Conservation (phyloP, 2,888 invertebrate species). For the Drosophila prostipennis region DNA sequence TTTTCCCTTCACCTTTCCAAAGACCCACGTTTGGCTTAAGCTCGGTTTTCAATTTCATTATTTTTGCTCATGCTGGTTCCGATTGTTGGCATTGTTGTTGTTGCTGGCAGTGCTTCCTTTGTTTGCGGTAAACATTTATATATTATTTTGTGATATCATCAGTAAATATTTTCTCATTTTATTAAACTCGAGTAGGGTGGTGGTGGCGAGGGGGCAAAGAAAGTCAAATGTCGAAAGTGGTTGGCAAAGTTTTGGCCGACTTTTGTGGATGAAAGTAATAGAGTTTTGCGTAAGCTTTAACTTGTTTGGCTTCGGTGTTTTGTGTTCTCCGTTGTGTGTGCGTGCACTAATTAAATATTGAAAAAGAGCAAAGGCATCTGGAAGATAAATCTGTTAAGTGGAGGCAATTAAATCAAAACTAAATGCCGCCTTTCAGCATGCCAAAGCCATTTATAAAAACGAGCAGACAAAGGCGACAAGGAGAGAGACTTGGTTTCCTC, state of each 20-base stretch:
- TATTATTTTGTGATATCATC: conserved; percentile 53
- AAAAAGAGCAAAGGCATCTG: conserved; percentile 47
- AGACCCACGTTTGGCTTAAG: conserved; percentile 38
- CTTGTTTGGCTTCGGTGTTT: conserved; percentile 9
- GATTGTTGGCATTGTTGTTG: conserved; percentile 29
- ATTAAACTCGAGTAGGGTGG: conserved; percentile 15
- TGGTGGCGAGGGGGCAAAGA: neutral
- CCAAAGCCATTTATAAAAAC: conserved; percentile 62
- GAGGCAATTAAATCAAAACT: conserved; percentile 77
- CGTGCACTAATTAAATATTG: conserved; percentile 48
- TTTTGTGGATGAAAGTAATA: conserved; percentile 31
- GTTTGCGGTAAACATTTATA: conserved; percentile 53
- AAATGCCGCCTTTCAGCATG: conserved; percentile 65
- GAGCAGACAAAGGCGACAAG: conserved; percentile 21
- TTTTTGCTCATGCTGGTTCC: conserved; percentile 67
- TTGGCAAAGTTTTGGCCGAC: conserved; percentile 38
- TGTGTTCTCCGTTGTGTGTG: neutral
- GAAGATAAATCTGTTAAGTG: conserved; percentile 72
- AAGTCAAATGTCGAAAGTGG: conserved; percentile 33
- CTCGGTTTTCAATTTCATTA: conserved; percentile 71
- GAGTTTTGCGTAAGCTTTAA: conserved; percentile 46
- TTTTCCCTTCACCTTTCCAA: conserved; percentile 39
- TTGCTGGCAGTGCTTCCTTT: conserved; percentile 46
- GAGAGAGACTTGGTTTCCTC: conserved; percentile 1
- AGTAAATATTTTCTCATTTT: conserved; percentile 50